phyloP scores from a whole-genome alignment of 2,113 vertebrate genomes.

The Pitta sordida region DNA sequence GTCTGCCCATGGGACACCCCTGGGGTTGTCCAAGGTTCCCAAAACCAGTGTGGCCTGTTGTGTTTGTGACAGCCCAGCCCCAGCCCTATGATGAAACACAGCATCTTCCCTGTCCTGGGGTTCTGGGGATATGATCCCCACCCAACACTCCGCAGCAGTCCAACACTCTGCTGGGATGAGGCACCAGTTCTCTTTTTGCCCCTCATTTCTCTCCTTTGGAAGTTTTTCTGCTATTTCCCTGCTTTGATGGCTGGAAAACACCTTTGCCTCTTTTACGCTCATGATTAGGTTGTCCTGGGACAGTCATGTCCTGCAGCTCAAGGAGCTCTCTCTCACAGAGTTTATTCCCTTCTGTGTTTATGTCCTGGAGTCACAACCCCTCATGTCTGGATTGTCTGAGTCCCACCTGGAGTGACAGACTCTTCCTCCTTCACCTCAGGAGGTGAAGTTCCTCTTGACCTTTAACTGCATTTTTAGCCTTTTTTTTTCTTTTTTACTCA shows the following conservation, averaged over 20 bases:
- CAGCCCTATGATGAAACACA: not conserved
- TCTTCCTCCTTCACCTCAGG: not conserved
- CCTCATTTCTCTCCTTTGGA: not conserved
- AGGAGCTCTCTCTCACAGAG: not conserved
- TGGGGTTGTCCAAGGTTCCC: not conserved
- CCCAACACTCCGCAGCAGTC: not conserved
- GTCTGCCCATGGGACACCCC: not conserved
- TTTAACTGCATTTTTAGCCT: rapidly evolving
- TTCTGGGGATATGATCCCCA: not conserved
- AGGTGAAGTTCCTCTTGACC: not conserved
- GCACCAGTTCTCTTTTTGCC: not conserved
- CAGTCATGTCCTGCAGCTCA: not conserved
- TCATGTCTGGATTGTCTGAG: not conserved
- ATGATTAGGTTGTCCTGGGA: not conserved
- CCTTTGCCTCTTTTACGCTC: not conserved
- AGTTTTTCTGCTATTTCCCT: not conserved
- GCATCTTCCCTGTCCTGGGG: not conserved
- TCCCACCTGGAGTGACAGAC: not conserved
- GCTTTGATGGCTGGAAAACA: not conserved
- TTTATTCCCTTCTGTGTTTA: not conserved
- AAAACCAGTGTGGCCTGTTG: not conserved
- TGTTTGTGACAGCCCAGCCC: not conserved
- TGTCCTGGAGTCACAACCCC: not conserved
- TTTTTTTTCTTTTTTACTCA: not conserved
- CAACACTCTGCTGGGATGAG: not conserved